Evolutionary conservation across 2,113 vertebrate species (phyloP), one percentile per base, ranked within the genome.

Genomic region (Mormoops blainvillei): DNA sequence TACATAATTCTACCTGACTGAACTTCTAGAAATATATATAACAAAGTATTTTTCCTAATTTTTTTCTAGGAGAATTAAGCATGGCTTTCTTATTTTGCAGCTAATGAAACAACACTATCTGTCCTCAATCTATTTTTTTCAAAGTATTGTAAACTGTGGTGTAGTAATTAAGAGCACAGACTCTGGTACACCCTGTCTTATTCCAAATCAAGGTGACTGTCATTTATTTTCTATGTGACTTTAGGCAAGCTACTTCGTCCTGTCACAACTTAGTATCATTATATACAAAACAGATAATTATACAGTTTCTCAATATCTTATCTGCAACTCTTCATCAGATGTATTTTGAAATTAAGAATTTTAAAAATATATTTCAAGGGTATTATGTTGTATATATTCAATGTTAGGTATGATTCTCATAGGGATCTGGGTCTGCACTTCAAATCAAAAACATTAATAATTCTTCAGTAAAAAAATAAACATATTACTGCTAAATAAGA

Each of bases 81-180:
- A 43, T 28, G 61, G 54, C 28, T 2, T 91, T 10, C 10, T 92
- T 38, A 48, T 24, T 85, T 95, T 73, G 36, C 22, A 92, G 48
- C 5, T 36, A 81, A 93, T 50, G n/a, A 89, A 91, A 90, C 4
- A 36, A 36, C 6, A 54, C n/a, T 81, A 26, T 87, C 7, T 89
- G 74, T 4, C 26, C 43, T 80, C 68, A 45, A 5, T 70, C 54
- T 56, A 56, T 41, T 96, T 96, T 89, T 93, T 93, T 45, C 3
- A 58, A 82, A 91, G 7, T 36, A 36, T 48, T 28, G 6, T 28
- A 77, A 87, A 13, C 33, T 38, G 10, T 77, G 20, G 36, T 36
- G 4, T 31, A 26, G 10, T 73, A 28, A 3, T 58, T 73, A 33
- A 36, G 36, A 87, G 10, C 18, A 52, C 4, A 76, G 18, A 22